Base-by-base conservation (phyloP, 2,888 invertebrate genomes). In the Erpobdella octoculata region DNA sequence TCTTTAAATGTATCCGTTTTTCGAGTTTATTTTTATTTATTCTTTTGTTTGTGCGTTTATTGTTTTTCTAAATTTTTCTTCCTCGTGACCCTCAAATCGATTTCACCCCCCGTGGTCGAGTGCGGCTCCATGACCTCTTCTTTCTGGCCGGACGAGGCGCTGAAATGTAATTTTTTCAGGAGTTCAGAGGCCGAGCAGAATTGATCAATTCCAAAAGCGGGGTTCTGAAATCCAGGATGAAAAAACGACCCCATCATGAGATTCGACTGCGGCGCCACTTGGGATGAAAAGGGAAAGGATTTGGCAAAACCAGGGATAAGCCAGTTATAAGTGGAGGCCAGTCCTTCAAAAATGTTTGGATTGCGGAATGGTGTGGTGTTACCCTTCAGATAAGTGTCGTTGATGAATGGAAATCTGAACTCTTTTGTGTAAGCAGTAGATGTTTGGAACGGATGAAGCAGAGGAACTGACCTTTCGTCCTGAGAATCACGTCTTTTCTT, bases 341-440 rank as follows among this genome's bases (percentile, higher is more conserved):
- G 9, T 5, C 62, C 62, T 28, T 62, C 36, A 33, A 61, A 36
- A 59, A 15, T n/a, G 53, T 31, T 33, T 35, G 31, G 25, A 33
- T 41, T n/a, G 66, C 35, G 21, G n/a, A 36, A 21, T 6, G 5
- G 2, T 9, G 65, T 35, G 35, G 25, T 35, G 33, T 8, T 35
- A 33, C 31, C 31, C 62, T 35, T 12, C 38, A 35, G 33, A 61
- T 25, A 25, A 53, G 41, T 8, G 64, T 33, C 35, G 65, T 31
- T 28, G 66, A 25, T 21, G 64, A 61, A 25, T 48, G 62, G 36
- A 61, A 9, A 33, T 38, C 31, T 21, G 71, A 66, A 2, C 33
- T 33, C 12, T 35, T 35, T 21, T 31, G 31, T 36, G 25, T n/a
- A 36, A 41, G 33, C 46, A 36, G 53, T n/a, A 9, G 28, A 8